These are phyloP conservation scores for Eretmochelys imbricata DNA, from an alignment of 2,113 vertebrate species.

Conservation along the genomic window DNA sequence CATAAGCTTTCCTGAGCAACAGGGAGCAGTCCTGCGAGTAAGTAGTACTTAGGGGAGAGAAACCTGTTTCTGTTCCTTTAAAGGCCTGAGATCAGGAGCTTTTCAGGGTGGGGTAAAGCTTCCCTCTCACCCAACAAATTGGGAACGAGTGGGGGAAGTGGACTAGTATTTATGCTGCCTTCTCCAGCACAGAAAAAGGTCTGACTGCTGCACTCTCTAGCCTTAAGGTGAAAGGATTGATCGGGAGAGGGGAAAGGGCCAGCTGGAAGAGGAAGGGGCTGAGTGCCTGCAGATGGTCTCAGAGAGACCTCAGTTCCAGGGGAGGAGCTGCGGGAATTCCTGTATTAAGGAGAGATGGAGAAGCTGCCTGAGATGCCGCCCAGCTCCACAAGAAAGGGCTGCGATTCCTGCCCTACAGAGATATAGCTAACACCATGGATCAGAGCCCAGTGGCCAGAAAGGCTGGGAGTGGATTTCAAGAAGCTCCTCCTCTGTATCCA, in stretches of 20 bases:
- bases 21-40: neutral
- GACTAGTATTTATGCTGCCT: neutral
- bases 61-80: neutral
- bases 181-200: neutral
- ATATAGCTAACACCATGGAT: too few relatives aligned
- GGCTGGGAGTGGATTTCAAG: too few relatives aligned
- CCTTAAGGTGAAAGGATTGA: neutral
- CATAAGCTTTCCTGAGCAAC: too few relatives aligned
- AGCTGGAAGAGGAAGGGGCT: neutral
- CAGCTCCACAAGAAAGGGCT: neutral
- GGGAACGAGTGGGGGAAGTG: neutral
- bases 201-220: neutral
- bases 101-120: neutral
- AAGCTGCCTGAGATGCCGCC: neutral
- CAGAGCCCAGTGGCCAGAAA: too few relatives aligned
- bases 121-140: neutral
- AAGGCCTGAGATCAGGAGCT: too few relatives aligned
- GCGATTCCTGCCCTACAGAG: neutral
- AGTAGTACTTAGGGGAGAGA: neutral
- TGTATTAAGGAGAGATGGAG: neutral
- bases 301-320: neutral
- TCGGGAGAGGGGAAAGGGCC: neutral
- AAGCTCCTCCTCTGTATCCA: neutral
- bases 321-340: neutral
- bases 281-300: neutral